Conservation (phyloP, 2,888 invertebrate species). For the Phlogophora meticulosa region DNA sequence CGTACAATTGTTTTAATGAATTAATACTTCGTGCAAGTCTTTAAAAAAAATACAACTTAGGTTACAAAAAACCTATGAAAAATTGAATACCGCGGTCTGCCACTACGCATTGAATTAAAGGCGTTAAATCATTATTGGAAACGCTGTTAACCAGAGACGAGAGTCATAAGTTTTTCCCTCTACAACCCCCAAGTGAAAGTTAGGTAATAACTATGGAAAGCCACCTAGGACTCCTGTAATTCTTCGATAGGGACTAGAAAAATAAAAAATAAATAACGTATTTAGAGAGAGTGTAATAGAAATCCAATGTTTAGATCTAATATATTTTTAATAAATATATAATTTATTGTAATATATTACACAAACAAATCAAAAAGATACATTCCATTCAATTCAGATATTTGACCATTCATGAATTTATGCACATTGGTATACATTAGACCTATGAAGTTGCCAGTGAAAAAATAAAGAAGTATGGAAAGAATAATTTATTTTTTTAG, state of each 20-base stretch:
- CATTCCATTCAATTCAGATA: conserved; percentile 35
- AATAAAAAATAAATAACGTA: neutral
- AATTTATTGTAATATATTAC: conserved; percentile 50
- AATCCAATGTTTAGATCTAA: conserved; percentile 52
- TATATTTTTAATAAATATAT: conserved; percentile 48
- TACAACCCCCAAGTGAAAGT: too few species aligned
- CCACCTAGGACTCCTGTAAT: neutral
- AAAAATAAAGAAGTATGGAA: conserved; percentile 56
- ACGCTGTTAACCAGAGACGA: too few species aligned
- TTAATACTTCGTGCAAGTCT: too few species aligned
- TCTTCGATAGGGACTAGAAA: neutral
- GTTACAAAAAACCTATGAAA: too few species aligned
- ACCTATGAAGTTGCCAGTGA: conserved; percentile 31
- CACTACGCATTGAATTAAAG: neutral
- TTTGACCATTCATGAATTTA: conserved; percentile 42
- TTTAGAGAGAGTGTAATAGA: conserved; percentile 3
- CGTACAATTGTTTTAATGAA: too few species aligned
- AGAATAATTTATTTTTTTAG: conserved; percentile 84
- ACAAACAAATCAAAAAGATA: conserved; percentile 34
- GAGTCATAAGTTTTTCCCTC: too few species aligned
- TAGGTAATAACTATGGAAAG: neutral
- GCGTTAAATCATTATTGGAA: neutral
- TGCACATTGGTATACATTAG: conserved; percentile 41
- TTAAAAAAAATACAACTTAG: too few species aligned
- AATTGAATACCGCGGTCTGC: too few species aligned